Conservation (phyloP, 2,888 invertebrate genomes). For the Cheilosia variabilis region DNA sequence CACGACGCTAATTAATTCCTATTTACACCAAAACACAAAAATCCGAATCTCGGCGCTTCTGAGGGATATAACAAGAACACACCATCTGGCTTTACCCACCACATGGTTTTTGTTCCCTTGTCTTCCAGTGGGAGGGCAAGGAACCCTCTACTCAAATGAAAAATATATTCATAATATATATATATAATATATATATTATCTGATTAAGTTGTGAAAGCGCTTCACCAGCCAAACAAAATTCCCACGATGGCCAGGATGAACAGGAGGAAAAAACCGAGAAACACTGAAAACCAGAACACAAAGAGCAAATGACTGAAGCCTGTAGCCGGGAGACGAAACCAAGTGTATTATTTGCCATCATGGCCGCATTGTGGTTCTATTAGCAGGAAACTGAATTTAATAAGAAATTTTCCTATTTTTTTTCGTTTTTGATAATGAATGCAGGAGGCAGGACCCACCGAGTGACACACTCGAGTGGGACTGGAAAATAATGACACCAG, state of each 20-base stretch:
- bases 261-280: slow-evolving; percentile 11
- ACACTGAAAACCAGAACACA: slow-evolving; percentile 17
- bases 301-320: slow-evolving; percentile 62
- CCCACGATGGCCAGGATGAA: slow-evolving; percentile 44
- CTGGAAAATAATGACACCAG: slow-evolving; percentile 45
- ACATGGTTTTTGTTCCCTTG: slow-evolving; percentile 40
- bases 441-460: slow-evolving; percentile 17
- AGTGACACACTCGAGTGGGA: slow-evolving; percentile 51
- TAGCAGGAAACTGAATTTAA: slow-evolving; percentile 44
- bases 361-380: slow-evolving; percentile 52
- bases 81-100: slow-evolving; percentile 39
- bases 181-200: no score
- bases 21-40: slow-evolving; percentile 21
- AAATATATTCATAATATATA: slow-evolving; percentile 69
- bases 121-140: background rate
- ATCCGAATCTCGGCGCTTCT: slow-evolving; percentile 11
- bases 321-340: slow-evolving; percentile 41
- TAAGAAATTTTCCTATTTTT: slow-evolving; percentile 17
- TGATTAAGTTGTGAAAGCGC: slow-evolving; percentile 65
- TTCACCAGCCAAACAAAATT: slow-evolving; percentile 51
- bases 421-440: slow-evolving; percentile 43
- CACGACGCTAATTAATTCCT: slow-evolving; percentile 34
- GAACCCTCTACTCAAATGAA: slow-evolving; percentile 32
- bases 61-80: background rate
- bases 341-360: slow-evolving; percentile 51